Evolutionary conservation across 2,888 invertebrate species (phyloP), one percentile per base, ranked within the genome.

Genomic region (Epirrhoe alternata): DNA sequence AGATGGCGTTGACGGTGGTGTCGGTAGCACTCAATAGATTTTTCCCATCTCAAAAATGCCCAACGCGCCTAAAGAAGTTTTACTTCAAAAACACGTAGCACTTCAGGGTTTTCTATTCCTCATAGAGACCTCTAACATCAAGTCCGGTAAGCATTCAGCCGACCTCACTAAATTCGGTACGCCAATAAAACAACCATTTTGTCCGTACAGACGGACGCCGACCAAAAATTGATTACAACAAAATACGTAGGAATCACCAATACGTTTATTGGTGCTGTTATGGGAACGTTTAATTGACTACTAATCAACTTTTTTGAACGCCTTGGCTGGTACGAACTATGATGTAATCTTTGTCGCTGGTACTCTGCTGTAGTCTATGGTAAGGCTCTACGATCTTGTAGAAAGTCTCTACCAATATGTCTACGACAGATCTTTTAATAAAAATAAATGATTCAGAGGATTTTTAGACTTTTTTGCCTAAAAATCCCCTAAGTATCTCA

Each of bases 151-250:
- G 84, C 85, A 81, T 81, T 83, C 79, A 73, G 78, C 77, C 87
- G 88, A 86, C 89, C 91, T 89, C 88, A 87, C 86, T 80, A 84
- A 87, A 93, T 93, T 93, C 88, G 92, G 89, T 87, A 87, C 91
- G 92, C 91, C 85, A 90, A 92, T 92, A 92, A 92, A 92, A 87
- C 80, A 71, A 76, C 83, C 86, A 89, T 90, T 24, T 88, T 85
- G 86, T 86, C 83, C 83, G 80, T 81, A 86, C 88, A 92, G 90
- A 92, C 90, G 88, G 79, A 87, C 80, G 91, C 92, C 92, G 92
- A 83, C 92, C 82, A 85, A 89, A 83, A 89, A 91, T 92, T 93
- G 91, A 93, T 93, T 93, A 91, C 88, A 86, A 91, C 89, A 91
- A 92, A 92, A 92, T 91, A 88, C 90, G 84, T 85, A 83, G 86